A percentile compares a stretch with the other conserved stretches of the same genome.
Conservation (phyloP, 2,888 invertebrate genomes). For the Creontiades dilutus region DNA sequence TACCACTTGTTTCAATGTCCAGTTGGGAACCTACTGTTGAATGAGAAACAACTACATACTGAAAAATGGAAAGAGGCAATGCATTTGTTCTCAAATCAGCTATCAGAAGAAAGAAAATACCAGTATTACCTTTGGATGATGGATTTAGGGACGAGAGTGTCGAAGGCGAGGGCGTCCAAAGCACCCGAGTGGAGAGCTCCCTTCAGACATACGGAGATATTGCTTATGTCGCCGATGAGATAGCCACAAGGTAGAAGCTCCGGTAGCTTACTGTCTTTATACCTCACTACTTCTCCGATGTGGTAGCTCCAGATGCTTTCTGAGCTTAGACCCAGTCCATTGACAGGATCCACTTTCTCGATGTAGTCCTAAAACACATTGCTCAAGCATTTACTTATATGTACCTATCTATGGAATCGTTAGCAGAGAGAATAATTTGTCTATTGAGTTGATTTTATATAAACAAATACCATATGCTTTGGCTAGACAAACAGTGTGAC, state of each 20-base stretch:
- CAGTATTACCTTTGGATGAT: constrained; percentile 88
- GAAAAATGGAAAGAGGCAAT: no score
- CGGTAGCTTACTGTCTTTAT: constrained; percentile 82
- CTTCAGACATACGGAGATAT: constrained; percentile 80
- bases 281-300: constrained; percentile 86
- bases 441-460: neutral
- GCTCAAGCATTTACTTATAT: no score
- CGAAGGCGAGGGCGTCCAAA: constrained; percentile 95
- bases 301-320: constrained; percentile 97
- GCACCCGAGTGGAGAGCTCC: constrained; percentile 89
- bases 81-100: no score
- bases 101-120: no score
- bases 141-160: constrained; percentile 96
- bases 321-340: constrained; percentile 88
- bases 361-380: constrained; percentile 85
- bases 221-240: constrained; percentile 86
- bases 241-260: constrained; percentile 96
- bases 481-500: no score
- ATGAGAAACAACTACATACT: no score
- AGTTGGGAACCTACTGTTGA: no score
- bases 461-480: no score
- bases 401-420: no score
- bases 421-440: neutral
- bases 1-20: no score
- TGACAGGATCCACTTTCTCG: constrained; percentile 94